phyloP scores from a whole-genome alignment of 2,797 vertebrate species.

The Sebastes kiyomatsui region DNA sequence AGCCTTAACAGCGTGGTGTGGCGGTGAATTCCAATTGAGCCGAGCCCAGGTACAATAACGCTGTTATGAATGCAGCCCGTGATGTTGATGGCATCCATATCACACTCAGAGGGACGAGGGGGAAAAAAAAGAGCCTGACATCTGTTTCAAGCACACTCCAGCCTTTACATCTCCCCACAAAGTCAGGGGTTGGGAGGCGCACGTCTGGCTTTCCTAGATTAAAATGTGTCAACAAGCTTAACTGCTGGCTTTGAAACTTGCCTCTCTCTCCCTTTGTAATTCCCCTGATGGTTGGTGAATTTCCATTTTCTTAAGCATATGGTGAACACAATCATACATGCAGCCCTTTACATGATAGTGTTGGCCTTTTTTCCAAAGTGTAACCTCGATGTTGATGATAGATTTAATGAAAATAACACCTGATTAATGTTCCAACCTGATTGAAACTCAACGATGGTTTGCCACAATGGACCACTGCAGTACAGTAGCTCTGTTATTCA shows the following conservation, averaged over 20 bases:
- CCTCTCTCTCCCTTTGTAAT: slow-evolving; percentile 65
- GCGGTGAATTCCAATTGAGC: slow-evolving; percentile 74
- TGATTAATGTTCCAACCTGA: not conserved
- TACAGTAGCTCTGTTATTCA: slow-evolving; percentile 19
- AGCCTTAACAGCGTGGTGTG: slow-evolving; percentile 68
- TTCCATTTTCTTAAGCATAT: slow-evolving; percentile 75
- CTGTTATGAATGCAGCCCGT: slow-evolving; percentile 74
- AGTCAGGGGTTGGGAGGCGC: slow-evolving; percentile 71
- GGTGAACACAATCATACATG: slow-evolving; percentile 58
- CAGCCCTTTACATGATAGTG: slow-evolving; percentile 53
- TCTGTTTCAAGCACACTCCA: slow-evolving; percentile 78
- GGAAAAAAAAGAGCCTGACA: slow-evolving; percentile 59
- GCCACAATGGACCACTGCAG: not conserved
- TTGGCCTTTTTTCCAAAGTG: slow-evolving; percentile 21
- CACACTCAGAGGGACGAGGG: slow-evolving; percentile 65
- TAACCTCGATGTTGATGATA: not conserved
- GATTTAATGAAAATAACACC: slow-evolving; percentile 4
- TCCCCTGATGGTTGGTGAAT: slow-evolving; percentile 68
- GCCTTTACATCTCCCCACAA: slow-evolving; percentile 74
- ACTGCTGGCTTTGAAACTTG: slow-evolving; percentile 75
- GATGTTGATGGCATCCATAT: slow-evolving; percentile 77
- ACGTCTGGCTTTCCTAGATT: slow-evolving; percentile 78
- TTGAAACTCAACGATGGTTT: not conserved
- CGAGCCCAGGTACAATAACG: slow-evolving; percentile 69
- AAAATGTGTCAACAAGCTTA: slow-evolving; percentile 82